These are phyloP conservation scores for Molorchus minor DNA, from an alignment of 2,888 invertebrate genomes.

Conservation along the genomic window DNA sequence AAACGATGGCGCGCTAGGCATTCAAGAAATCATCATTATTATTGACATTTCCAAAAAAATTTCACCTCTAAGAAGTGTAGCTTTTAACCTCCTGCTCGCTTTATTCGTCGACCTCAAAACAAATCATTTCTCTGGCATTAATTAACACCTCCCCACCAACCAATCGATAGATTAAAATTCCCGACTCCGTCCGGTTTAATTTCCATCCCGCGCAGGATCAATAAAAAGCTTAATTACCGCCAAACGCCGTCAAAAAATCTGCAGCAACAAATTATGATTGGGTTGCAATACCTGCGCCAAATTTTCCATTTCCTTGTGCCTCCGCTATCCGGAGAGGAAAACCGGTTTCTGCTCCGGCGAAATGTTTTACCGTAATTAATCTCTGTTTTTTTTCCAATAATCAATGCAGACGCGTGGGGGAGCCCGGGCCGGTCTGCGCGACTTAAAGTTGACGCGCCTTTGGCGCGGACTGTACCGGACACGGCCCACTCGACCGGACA, in stretches of 20 bases:
- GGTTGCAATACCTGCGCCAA: constrained; percentile 19
- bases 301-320: constrained; percentile 37
- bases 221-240: not conserved
- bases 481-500: constrained; percentile 63
- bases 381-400: constrained; percentile 45
- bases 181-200: not conserved
- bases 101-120: not conserved
- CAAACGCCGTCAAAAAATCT: not conserved
- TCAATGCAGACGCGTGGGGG: constrained; percentile 42
- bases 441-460: constrained; percentile 18
- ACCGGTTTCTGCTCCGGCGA: constrained; percentile 36
- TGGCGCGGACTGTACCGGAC: constrained; percentile 56
- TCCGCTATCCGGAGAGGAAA: constrained; percentile 32
- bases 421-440: constrained; percentile 3
- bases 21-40: no score
- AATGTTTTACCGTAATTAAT: constrained; percentile 45
- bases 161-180: constrained; percentile 9
- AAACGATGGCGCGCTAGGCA: not conserved
- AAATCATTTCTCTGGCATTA: not conserved
- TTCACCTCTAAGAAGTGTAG: no score
- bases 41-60: no score
- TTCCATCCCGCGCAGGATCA: not conserved
- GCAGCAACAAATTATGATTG: constrained; percentile 6
- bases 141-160: not conserved
- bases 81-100: no score